Evolutionary conservation across 2,888 invertebrate species (phyloP).

Genomic region (Papilio demoleus): DNA sequence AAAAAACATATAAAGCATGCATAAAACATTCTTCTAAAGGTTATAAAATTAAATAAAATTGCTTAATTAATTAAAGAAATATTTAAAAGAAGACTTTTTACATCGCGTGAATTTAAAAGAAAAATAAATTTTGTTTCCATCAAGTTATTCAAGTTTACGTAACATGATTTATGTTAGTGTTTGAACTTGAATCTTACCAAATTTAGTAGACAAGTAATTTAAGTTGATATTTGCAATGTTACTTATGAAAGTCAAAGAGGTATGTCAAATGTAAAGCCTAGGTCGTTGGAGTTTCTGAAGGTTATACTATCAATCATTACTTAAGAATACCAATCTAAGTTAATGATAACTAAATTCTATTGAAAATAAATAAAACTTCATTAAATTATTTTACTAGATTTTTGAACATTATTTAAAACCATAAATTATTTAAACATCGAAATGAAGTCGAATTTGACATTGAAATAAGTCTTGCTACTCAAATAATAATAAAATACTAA

Average conservation of each 20-base stretch:
- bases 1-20: slow-evolving; percentile 47
- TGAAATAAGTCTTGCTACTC: no score
- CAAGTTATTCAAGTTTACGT: not conserved
- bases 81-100: no score
- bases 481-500: not conserved
- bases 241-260: not conserved
- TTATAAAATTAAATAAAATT: no score
- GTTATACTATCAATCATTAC: slow-evolving; percentile 6
- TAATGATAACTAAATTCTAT: not conserved
- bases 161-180: slow-evolving; percentile 16
- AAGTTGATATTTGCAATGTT: not conserved
- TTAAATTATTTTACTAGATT: no score
- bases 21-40: no score
- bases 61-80: no score
- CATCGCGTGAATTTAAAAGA: not conserved
- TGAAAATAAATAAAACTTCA: no score
- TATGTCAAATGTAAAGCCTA: not conserved
- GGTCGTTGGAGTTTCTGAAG: slow-evolving; percentile 18
- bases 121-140: not conserved
- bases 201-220: slow-evolving; percentile 6
- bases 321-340: slow-evolving; percentile 19
- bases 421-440: no score
- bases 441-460: no score
- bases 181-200: not conserved
- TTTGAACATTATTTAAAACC: no score